These are phyloP conservation scores for Pentamera pediparva DNA, from an alignment of 53 echinoderm and acorn worm species.

Conservation along the genomic window DNA sequence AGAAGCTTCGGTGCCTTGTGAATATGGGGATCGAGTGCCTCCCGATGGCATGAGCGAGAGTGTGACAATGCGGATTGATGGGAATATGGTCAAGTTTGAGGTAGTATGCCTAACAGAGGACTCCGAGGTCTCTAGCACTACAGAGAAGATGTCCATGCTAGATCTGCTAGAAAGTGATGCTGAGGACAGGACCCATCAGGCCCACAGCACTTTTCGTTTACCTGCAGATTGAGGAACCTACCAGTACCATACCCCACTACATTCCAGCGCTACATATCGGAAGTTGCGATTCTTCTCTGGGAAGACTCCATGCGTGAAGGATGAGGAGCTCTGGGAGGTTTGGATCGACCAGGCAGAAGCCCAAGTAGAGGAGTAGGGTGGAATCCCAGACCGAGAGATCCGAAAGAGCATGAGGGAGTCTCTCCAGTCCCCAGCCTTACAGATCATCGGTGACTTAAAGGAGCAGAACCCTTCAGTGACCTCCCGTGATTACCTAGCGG, in stretches of 20 bases:
- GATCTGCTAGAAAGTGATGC: not conserved
- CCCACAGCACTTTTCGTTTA: not conserved
- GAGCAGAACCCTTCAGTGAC: slow-evolving; percentile 16
- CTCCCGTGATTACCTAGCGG: not conserved
- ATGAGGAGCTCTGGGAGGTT: slow-evolving; percentile 44
- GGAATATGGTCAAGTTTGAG: not conserved
- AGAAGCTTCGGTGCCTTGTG: not conserved
- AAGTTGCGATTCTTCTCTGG: slow-evolving; percentile 51
- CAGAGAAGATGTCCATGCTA: not conserved
- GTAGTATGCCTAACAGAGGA: not conserved
- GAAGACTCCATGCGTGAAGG: not conserved
- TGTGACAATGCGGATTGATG: not conserved
- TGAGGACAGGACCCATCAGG: not conserved
- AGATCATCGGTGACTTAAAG: slow-evolving; percentile 50
- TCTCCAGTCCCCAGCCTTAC: slow-evolving; percentile 36
- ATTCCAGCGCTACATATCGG: slow-evolving; percentile 4
- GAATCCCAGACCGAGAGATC: not conserved
- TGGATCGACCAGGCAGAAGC: slow-evolving; percentile 49
- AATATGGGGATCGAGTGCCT: not conserved
- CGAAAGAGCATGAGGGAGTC: slow-evolving; percentile 38
- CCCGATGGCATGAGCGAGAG: not conserved
- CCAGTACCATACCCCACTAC: not conserved
- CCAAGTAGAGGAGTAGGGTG: slow-evolving; percentile 41
- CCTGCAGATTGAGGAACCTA: not conserved
- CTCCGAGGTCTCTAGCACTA: not conserved